These are phyloP conservation scores for Danio aesculapii DNA, from an alignment of 2,797 vertebrate genomes.

Conservation along the genomic window DNA sequence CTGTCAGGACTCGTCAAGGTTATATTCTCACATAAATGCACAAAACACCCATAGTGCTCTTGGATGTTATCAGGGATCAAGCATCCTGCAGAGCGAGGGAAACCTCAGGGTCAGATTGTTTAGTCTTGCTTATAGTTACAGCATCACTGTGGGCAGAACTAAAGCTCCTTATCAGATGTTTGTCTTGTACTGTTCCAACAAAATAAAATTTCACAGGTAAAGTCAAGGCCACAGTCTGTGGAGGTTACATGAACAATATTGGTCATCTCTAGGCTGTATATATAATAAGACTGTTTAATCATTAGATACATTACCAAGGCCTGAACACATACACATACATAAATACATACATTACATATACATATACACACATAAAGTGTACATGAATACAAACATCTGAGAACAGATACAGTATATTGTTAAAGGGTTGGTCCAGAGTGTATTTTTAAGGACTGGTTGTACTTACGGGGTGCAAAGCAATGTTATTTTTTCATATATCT, in stretches of 20 bases:
- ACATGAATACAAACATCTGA: too few species aligned
- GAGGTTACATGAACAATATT: not conserved
- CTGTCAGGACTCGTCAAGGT: conserved; percentile 27
- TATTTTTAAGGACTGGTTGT: too few species aligned
- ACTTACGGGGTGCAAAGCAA: too few species aligned
- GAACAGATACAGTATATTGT: too few species aligned
- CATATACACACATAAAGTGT: too few species aligned
- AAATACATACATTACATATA: too few species aligned
- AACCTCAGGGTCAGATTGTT: conserved; percentile 41
- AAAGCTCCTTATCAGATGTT: conserved; percentile 26
- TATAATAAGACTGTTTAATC: not conserved
- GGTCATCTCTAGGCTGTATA: not conserved
- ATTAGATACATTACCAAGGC: too few species aligned
- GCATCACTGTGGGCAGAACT: conserved; percentile 3
- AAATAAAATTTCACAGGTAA: conserved; percentile 6
- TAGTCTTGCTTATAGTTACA: conserved; percentile 29
- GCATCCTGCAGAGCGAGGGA: not conserved
- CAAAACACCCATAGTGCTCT: conserved; percentile 22
- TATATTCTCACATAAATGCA: conserved; percentile 17
- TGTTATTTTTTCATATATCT: too few species aligned
- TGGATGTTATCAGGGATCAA: conserved; percentile 38
- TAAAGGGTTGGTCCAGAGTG: too few species aligned
- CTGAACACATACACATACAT: too few species aligned
- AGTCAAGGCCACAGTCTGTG: not conserved
- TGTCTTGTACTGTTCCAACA: conserved; percentile 24